Base-by-base conservation (phyloP, 2,888 invertebrate species). In the Anorthoa munda region DNA sequence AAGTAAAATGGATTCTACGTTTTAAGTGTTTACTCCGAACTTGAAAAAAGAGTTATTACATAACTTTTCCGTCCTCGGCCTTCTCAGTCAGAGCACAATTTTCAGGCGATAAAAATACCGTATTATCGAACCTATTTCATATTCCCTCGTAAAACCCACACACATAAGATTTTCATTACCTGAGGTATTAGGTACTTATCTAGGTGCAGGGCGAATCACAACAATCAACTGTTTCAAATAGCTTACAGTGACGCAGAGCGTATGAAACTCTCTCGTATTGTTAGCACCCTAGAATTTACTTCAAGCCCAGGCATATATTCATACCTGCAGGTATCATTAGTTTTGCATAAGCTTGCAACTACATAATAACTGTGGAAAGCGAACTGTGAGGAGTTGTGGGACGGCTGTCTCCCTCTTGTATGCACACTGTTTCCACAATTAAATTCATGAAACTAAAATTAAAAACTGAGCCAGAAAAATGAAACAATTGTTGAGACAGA, bases 141-240 rank as follows among this genome's bases (percentile, higher is more conserved):
- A 56, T 51, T 45, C 11, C 23, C 12, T 51, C 60, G 13, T 72
- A 48, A 73, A 63, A 74, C 7, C 39, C 45, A 66, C 31, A 45
- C 45, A 46, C 55, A 73, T 23, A 23, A 48, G 48, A 64, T 55
- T 53, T 72, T 65, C 13, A 64, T 45, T n/a, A 63, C 39, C 39
- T 39, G 17, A 45, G 59, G 13, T 61, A 59, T 59, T 56, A 46
- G 31, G 66, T 63, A 63, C 63, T 53, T 72, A 66, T 55, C 48
- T 72, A 4, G 45, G 45, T 51, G 66, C 66, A 59, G 18, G 15
- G 61, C 63, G 55, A 77, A 77, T 73, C 53, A 48, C 23, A 50
- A 79, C 58, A 79, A 53, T 63, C 48, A 77, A 51, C n/a, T 23
- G 64, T 39, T 79, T 58, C n/a, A 81, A 81, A 81, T 61, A 65